phyloP scores from a whole-genome alignment of 2,797 vertebrate genomes.

The Etheostoma perlongum region DNA sequence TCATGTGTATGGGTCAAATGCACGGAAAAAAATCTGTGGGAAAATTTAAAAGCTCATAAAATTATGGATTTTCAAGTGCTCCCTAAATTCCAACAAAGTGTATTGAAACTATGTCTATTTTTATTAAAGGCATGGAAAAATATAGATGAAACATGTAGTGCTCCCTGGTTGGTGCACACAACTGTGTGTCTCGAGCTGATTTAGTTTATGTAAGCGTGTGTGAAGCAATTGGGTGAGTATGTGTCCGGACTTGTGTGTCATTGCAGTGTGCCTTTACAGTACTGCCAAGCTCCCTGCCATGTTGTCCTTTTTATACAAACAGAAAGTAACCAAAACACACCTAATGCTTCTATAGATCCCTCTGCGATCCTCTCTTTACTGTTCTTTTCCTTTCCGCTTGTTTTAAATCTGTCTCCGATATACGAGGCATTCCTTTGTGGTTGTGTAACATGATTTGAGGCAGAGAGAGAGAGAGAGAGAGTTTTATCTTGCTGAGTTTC shows the following conservation, averaged over 20 bases:
- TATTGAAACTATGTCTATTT: slow-evolving; percentile 72
- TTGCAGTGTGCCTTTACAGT: slow-evolving; percentile 35
- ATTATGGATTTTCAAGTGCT: slow-evolving; percentile 72
- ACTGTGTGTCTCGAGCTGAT: slow-evolving; percentile 44
- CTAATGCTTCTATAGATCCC: slow-evolving; percentile 50
- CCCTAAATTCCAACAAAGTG: slow-evolving; percentile 70
- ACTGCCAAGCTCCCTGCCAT: slow-evolving; percentile 51
- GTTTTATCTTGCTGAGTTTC: slow-evolving; percentile 59
- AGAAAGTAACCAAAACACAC: slow-evolving; percentile 51
- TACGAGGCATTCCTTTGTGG: slow-evolving; percentile 72
- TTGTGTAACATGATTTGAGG: slow-evolving; percentile 75
- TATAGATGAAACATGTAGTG: slow-evolving; percentile 49
- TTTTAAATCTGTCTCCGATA: slow-evolving; percentile 67
- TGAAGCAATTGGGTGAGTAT: slow-evolving; percentile 56
- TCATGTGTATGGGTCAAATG: slow-evolving; percentile 59
- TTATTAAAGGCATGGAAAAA: slow-evolving; percentile 73
- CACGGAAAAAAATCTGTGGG: slow-evolving; percentile 69
- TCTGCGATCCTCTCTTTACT: slow-evolving; percentile 38
- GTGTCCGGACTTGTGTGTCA: slow-evolving; percentile 62
- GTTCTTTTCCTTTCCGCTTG: slow-evolving; percentile 45
- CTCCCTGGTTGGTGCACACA: slow-evolving; percentile 46
- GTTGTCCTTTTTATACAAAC: slow-evolving; percentile 51
- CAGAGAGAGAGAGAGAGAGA: slow-evolving; percentile 29
- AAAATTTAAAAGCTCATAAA: slow-evolving; percentile 73
- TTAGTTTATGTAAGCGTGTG: slow-evolving; percentile 72